Conservation (phyloP, 2,113 vertebrate species). For the Tenebrosternarchus preto region DNA sequence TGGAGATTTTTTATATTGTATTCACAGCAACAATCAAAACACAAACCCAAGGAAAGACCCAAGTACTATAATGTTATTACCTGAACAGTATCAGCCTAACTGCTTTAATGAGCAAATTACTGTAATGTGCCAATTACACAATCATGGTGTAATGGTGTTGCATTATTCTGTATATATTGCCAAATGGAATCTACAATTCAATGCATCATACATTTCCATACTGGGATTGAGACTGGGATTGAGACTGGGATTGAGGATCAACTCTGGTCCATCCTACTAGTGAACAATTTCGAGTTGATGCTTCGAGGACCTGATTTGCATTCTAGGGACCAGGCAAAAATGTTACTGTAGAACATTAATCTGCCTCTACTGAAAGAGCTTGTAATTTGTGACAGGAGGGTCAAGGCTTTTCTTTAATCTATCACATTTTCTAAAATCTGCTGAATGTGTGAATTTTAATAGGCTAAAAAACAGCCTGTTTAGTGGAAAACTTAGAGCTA, state of each 20-base stretch:
- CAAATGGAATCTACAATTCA: slow-evolving; percentile 37
- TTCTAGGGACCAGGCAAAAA: slow-evolving; percentile 72
- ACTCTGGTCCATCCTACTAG: slow-evolving; percentile 75
- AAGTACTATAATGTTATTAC: neutral
- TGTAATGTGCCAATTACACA: slow-evolving; percentile 28
- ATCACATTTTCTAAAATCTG: slow-evolving; percentile 76
- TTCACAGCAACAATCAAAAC: too few species aligned
- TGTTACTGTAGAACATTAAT: slow-evolving; percentile 78
- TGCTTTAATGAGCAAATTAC: neutral
- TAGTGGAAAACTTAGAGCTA: slow-evolving; percentile 61
- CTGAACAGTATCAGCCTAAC: neutral
- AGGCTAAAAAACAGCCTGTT: slow-evolving; percentile 70
- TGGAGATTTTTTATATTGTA: too few species aligned
- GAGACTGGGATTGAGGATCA: slow-evolving; percentile 78
- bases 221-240: slow-evolving; percentile 69
- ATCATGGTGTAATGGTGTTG: slow-evolving; percentile 17
- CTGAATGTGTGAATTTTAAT: slow-evolving; percentile 78
- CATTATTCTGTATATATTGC: slow-evolving; percentile 32
- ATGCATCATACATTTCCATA: slow-evolving; percentile 55
- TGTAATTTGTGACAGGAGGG: slow-evolving; percentile 79
- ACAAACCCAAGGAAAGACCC: too few species aligned
- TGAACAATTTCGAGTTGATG: slow-evolving; percentile 75
- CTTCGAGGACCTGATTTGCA: slow-evolving; percentile 75
- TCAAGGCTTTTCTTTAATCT: slow-evolving; percentile 81
- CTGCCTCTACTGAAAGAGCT: slow-evolving; percentile 76